Evolutionary conservation across 1,140 invertebrate genomes (phyloP).

Genomic region (Cyphomyrmex costatus): DNA sequence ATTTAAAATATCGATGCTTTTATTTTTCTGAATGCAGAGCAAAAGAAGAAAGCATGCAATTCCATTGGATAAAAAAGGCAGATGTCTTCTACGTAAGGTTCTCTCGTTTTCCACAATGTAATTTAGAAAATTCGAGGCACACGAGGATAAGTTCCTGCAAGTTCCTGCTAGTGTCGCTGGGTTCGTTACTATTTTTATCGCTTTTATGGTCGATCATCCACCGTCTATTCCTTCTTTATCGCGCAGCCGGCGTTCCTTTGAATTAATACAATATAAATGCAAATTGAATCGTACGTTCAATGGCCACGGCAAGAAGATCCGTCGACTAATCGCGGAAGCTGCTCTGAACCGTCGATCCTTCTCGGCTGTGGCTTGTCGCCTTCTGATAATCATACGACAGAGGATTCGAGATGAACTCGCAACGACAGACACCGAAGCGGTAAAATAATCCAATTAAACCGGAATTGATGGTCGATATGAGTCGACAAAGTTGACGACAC

Average conservation of each 20-base stretch:
- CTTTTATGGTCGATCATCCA: slow-evolving; percentile 18
- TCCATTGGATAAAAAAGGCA: background rate
- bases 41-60: background rate
- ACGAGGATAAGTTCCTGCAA: slow-evolving; percentile 65
- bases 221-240: slow-evolving; percentile 27
- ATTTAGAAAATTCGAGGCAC: slow-evolving; percentile 79
- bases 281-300: slow-evolving; percentile 75
- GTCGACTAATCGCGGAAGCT: slow-evolving; percentile 41
- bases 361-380: slow-evolving; percentile 4
- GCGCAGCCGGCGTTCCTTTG: slow-evolving; percentile 59
- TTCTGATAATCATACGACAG: slow-evolving; percentile 9
- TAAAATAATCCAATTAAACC: slow-evolving; percentile 35
- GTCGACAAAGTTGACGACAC: background rate
- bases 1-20: slow-evolving; percentile 7
- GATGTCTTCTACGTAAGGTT: slow-evolving; percentile 7
- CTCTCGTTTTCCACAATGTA: slow-evolving; percentile 67
- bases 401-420: slow-evolving; percentile 6
- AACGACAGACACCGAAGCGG: background rate
- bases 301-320: slow-evolving; percentile 40
- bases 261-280: slow-evolving; percentile 83
- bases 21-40: background rate
- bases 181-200: slow-evolving; percentile 63
- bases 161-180: slow-evolving; percentile 66
- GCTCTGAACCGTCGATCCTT: background rate
- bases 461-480: background rate